These are phyloP conservation scores for Cantharis rufa DNA, from an alignment of 2,888 invertebrate genomes.

Conservation along the genomic window DNA sequence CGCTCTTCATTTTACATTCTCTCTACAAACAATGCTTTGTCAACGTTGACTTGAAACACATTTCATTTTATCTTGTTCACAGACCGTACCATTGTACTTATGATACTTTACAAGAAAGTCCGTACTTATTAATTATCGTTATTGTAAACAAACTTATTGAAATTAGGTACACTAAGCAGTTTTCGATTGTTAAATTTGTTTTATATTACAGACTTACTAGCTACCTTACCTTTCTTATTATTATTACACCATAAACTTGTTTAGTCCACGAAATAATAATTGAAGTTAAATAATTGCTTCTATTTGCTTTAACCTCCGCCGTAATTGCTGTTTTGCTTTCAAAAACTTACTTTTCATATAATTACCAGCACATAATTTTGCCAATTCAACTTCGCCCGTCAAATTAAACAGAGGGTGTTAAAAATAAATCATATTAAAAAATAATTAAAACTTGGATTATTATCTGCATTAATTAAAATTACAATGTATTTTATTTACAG, in stretches of 20 bases:
- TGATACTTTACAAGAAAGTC: constrained; percentile 4
- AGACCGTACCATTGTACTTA: constrained; percentile 15
- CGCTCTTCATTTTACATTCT: constrained; percentile 49
- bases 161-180: not conserved
- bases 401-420: not conserved
- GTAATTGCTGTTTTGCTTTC: not conserved
- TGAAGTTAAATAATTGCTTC: not conserved
- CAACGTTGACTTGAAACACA: constrained; percentile 46
- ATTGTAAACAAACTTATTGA: constrained; percentile 5
- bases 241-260: not conserved
- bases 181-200: not conserved
- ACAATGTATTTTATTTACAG: not conserved
- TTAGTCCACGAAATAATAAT: not conserved
- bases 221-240: not conserved
- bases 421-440: not conserved
- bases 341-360: not conserved
- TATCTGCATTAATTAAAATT: not conserved
- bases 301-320: not conserved
- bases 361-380: not conserved
- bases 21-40: constrained; percentile 47
- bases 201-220: not conserved
- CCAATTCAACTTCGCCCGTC: not conserved
- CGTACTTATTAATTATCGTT: constrained; percentile 3
- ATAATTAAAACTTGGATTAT: not conserved
- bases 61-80: constrained; percentile 39